A percentile compares a stretch with the other conserved stretches of the same genome.
Evolutionary conservation across 2,888 invertebrate genomes (phyloP).

Genomic region (Oscheius sp.): DNA sequence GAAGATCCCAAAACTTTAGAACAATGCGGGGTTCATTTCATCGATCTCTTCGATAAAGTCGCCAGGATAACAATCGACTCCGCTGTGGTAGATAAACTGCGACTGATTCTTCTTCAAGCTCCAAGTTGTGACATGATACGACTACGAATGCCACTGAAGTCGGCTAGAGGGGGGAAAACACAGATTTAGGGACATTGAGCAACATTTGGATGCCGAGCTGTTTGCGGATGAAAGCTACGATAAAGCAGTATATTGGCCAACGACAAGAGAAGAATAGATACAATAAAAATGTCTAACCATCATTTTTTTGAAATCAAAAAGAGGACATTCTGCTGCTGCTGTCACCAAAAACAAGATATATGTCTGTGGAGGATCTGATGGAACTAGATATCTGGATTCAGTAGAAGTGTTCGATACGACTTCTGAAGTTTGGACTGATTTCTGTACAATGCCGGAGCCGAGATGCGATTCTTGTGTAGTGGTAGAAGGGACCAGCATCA

Average conservation of each 20-base stretch:
- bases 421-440: no score
- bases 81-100: constrained; percentile 4
- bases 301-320: neutral
- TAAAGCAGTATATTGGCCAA: constrained; percentile 5
- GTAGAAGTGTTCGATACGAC: no score
- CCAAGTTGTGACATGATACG: constrained; percentile 16
- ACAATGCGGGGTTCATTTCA: constrained; percentile 4
- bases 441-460: no score
- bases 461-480: no score
- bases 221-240: constrained; percentile 16
- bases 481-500: no score
- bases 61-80: constrained; percentile 7
- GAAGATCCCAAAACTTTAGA: neutral
- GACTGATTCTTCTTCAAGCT: constrained; percentile 10
- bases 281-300: neutral
- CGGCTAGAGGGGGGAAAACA: neutral
- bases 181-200: constrained; percentile 13
- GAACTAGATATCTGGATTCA: no score
- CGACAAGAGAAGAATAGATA: neutral
- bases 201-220: neutral
- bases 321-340: no score
- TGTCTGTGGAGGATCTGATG: no score
- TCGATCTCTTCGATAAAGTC: constrained; percentile 20
- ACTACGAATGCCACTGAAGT: constrained; percentile 7
- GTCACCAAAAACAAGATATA: no score